A percentile compares a stretch with the other conserved stretches of the same genome.
Evolutionary conservation across 2,797 vertebrate genomes (phyloP).

Genomic region (Antrozous pallidus): DNA sequence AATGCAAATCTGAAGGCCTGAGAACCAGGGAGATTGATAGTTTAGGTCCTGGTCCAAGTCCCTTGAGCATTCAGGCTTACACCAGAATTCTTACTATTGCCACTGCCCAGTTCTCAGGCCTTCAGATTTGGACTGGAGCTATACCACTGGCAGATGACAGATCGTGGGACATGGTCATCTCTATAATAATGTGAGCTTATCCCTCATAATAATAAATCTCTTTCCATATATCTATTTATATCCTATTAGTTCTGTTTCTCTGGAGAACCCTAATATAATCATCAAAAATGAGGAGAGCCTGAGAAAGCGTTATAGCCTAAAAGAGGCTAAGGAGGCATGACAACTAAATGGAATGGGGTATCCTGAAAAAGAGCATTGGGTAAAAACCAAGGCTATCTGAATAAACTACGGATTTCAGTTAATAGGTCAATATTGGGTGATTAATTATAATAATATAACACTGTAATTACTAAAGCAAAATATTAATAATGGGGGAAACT

Average conservation of each 20-base stretch:
- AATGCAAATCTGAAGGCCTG: background rate
- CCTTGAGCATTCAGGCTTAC: background rate
- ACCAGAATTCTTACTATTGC: background rate
- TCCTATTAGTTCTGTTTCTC: background rate
- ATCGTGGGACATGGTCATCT: background rate
- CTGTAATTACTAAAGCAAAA: background rate
- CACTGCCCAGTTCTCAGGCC: background rate
- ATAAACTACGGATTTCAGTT: background rate
- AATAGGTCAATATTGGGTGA: background rate
- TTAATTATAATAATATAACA: background rate
- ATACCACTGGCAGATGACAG: background rate
- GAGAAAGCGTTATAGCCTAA: background rate
- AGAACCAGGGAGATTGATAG: background rate
- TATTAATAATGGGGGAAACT: background rate
- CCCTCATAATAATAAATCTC: background rate
- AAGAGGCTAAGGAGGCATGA: background rate
- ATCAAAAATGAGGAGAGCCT: background rate
- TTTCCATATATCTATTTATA: background rate
- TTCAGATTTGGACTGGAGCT: background rate
- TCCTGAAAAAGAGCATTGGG: background rate
- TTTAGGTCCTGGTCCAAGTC: background rate
- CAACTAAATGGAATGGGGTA: background rate
- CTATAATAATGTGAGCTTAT: background rate
- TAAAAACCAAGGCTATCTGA: background rate
- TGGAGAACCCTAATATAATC: background rate